Evolutionary conservation across 2,797 vertebrate genomes (phyloP), one percentile per base, ranked within the genome.

Genomic region (Microcaecilia unicolor): DNA sequence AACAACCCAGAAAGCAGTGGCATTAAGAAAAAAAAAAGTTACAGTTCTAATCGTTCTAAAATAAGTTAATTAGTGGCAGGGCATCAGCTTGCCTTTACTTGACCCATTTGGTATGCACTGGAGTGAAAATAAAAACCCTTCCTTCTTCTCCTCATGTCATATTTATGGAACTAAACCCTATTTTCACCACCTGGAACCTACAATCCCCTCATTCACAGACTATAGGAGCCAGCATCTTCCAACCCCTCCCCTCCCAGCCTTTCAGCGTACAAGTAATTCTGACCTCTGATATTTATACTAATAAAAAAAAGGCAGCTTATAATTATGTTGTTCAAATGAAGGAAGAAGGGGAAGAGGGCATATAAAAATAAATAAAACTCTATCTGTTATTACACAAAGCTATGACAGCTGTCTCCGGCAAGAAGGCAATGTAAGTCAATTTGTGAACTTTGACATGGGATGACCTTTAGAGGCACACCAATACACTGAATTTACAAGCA

Each of bases 381-480:
- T 72, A 55, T 75, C 77, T 79, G 71, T 62, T 67, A 79, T 87
- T 86, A 84, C 78, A 77, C 61, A 72, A 62, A 72, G 81, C 81
- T 77, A 57, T 69, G 70, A 73, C 17, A 69, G 72, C 80, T 74
- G 85, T 82, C 84, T 85, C 71, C 50, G 2, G 54, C 51, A 63
- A 43, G 58, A 64, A 69, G 71, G 63, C 68, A 55, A 71, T 58
- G 55, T 53, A 64, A 90, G 87, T 90, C 91, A 96, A 97, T 97
- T 88, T 92, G 90, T 95, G 92, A 94, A 90, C 90, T 93, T 80
- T 95, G 93, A 90, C 91, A 91, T 80, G 20, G 4, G 54, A 58
- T 80, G 91, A 95, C 92, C 92, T 97, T 98, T 96, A 88, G 76
- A 85, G n/a, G n/a, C 85, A 88, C 76, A 76, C 79, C 81, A 72